phyloP scores from a whole-genome alignment of 2,797 vertebrate species.

The Hyperoplus lanceolatus region DNA sequence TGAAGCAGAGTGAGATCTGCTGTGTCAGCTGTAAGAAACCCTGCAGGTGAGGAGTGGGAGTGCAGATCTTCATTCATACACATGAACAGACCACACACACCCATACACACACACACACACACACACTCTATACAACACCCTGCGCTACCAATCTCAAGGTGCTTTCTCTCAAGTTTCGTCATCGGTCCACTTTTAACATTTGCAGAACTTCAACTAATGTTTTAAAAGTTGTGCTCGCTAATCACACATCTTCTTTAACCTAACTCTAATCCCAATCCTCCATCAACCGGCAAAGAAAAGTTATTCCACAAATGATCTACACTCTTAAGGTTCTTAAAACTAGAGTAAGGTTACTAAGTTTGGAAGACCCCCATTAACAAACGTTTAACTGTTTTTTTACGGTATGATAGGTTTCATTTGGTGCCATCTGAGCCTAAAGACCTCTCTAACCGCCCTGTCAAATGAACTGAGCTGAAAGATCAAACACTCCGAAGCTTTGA shows the following conservation, averaged over 20 bases:
- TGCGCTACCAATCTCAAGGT: constrained; percentile 10
- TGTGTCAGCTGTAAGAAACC: constrained; percentile 31
- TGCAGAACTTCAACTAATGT: background rate
- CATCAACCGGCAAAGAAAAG: background rate
- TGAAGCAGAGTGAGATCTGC: constrained; percentile 30
- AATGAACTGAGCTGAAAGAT: constrained; percentile 3
- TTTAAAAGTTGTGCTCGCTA: background rate
- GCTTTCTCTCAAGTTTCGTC: background rate
- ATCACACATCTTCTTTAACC: background rate
- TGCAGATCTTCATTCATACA: background rate
- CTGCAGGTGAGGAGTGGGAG: constrained; percentile 38
- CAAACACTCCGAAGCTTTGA: constrained; percentile 1
- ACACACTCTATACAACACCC: background rate
- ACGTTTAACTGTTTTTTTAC: background rate
- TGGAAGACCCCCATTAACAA: background rate
- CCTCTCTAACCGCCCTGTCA: background rate
- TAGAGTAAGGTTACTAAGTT: background rate
- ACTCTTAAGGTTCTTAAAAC: background rate
- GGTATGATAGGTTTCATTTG: background rate
- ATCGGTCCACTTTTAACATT: background rate
- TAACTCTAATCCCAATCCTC: background rate
- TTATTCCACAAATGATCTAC: background rate
- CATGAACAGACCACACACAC: constrained; percentile 3
- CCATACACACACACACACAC: background rate
- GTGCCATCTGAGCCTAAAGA: constrained; percentile 5